These are phyloP conservation scores for Eupelmus urozonus DNA, from an alignment of 2,888 invertebrate genomes.

Conservation along the genomic window DNA sequence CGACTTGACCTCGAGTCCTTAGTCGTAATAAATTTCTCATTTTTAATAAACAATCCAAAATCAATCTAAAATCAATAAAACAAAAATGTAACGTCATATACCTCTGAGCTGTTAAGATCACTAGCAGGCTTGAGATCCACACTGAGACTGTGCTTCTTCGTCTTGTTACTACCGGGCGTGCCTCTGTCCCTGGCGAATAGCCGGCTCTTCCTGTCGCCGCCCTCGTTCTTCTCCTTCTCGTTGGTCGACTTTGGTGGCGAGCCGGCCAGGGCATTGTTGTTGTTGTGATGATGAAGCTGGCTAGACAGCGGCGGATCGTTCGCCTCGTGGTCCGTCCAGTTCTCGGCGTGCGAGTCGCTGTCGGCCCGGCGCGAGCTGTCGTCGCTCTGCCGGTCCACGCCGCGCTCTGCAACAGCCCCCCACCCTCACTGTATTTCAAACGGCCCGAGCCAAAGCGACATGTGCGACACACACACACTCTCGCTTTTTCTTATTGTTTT, in stretches of 20 bases:
- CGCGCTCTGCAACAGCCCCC: conserved; percentile 70
- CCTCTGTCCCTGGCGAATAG: conserved; percentile 80
- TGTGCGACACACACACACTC: too few species aligned
- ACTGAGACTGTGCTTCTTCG: conserved; percentile 83
- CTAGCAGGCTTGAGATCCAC: conserved; percentile 74
- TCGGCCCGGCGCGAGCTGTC: conserved; percentile 80
- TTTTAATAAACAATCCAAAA: too few species aligned
- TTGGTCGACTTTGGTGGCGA: conserved; percentile 81
- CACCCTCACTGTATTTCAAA: too few species aligned
- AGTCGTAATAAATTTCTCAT: too few species aligned
- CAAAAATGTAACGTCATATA: conserved; percentile 54
- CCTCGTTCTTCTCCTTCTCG: conserved; percentile 76
- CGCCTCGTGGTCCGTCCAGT: conserved; percentile 84
- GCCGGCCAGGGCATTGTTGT: conserved; percentile 77
- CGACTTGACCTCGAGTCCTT: too few species aligned
- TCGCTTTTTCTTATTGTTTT: too few species aligned
- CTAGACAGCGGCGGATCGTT: conserved; percentile 78
- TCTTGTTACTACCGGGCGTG: conserved; percentile 78
- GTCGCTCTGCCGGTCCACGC: conserved; percentile 79
- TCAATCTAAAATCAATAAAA: not conserved
- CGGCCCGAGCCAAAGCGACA: too few species aligned
- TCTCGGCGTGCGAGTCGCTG: conserved; percentile 80
- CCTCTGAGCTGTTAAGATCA: conserved; percentile 74
- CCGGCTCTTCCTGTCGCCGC: conserved; percentile 78
- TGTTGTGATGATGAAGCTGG: conserved; percentile 3